Evolutionary conservation across 1,140 invertebrate genomes (phyloP), one percentile per base, ranked within the genome.

Genomic region (Bombyx mandarina): DNA sequence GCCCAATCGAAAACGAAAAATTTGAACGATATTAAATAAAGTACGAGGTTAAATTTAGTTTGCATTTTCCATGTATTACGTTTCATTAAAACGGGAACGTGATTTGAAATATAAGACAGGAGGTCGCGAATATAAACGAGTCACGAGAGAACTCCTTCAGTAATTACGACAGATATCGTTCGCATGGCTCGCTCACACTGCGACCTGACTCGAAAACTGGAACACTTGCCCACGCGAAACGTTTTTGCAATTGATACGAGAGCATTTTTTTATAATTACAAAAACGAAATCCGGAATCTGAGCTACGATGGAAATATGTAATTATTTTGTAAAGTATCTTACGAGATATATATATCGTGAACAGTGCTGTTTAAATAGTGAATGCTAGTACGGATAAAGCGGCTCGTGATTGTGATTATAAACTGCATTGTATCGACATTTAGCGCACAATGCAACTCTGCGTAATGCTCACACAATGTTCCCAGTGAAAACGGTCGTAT

Each of bases 351-450:
- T 71, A 75, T 79, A 66, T 69, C 63, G 67, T 76, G 69, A 60
- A 71, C 67, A 67, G 63, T 72, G 66, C 65, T 76, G 78, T 78
- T 78, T 76, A 75, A 73, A 73, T 74, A 76, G 75, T 61, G 62
- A 77, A 75, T 69, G 69, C 67, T 71, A 70, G 71, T 71, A 69
- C 71, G 60, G 60, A 72, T 77, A 72, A 74, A 68, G 66, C 71
- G 73, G 72, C 71, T 73, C 66, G 72, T 71, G 68, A 70, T 67
- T 66, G 65, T 75, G 71, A 81, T 81, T 78, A 72, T 69, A 74
- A 69, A 66, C 60, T 67, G 69, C 63, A 71, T 69, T 71, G 71
- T 73, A 74, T 75, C 71, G 72, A 70, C 26, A 35, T 35, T 35
- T 35, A 35, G 70, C 72, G 72, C 66, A 70, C 75, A 77, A 75